Percentiles rank a stretch among this genome's conserved stretches.
These are phyloP conservation scores for Drosophila nebulosa DNA, from an alignment of 1,140 invertebrate species.

Conservation along the genomic window DNA sequence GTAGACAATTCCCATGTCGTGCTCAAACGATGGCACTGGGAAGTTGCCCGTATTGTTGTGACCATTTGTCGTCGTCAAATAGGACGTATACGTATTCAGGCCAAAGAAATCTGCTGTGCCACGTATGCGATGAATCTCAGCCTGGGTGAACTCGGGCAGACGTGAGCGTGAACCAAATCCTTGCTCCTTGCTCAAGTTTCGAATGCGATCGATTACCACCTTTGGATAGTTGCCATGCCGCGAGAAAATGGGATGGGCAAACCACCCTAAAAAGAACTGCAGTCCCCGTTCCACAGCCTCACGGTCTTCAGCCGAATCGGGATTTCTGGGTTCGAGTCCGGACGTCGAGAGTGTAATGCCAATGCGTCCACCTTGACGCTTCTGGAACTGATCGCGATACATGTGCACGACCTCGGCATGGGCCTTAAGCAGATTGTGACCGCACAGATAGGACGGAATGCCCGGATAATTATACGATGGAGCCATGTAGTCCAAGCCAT, in stretches of 20 bases:
- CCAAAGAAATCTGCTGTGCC: constrained; percentile 85
- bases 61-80: constrained; percentile 79
- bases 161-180: constrained; percentile 82
- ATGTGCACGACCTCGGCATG: constrained; percentile 86
- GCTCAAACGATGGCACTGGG: constrained; percentile 81
- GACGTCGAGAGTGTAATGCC: constrained; percentile 84
- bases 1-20: constrained; percentile 82
- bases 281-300: constrained; percentile 83
- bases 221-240: constrained; percentile 85
- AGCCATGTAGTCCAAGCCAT: constrained; percentile 83
- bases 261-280: constrained; percentile 84
- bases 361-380: constrained; percentile 83
- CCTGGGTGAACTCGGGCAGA: constrained; percentile 84
- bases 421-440: constrained; percentile 84
- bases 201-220: constrained; percentile 83
- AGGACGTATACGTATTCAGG: constrained; percentile 84
- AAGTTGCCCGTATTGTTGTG: constrained; percentile 80
- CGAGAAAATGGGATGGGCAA: constrained; percentile 84
- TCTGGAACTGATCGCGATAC: constrained; percentile 85
- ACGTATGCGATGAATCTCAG: constrained; percentile 83
- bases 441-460: constrained; percentile 84
- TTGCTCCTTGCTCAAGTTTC: constrained; percentile 83
- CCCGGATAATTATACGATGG: constrained; percentile 83
- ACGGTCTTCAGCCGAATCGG: constrained; percentile 81
- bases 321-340: constrained; percentile 84